Base-by-base conservation (phyloP, 1,140 invertebrate genomes). In the Zophobas morio region DNA sequence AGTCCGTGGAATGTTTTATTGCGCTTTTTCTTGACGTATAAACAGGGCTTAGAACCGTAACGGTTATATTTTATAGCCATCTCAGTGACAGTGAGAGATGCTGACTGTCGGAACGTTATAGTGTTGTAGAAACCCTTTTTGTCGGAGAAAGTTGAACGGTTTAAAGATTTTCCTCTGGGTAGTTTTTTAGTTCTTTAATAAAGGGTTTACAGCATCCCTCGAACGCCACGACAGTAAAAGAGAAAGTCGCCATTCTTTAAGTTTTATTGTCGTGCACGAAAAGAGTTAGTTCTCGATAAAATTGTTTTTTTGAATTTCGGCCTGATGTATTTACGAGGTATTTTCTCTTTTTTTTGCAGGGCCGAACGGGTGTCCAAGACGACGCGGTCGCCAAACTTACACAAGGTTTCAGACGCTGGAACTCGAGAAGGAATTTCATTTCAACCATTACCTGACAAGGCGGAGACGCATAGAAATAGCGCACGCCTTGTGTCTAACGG, bases 351-450 rank as follows among this genome's bases (percentile, higher is more conserved):
- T 84, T 88, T 80, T 91, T 93, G 80, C 92, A 96, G 97, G 97
- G 88, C 97, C 97, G 40, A 98, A 98, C 86, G 96, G 96, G 53
- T 98, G 97, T 88, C 97, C 97, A 74, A 89, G 97, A 84, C 92
- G 97, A 84, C 90, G 97, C 83, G 97, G 97, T 63, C 91, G 97
- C 76, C 97, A 99, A 88, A 99, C 97, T 1, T 99, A 99, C 90
- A 98, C 97, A 75, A 93, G 96, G 82, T 97, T 97, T 89, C 96
- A 97, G 87, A 97, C 96, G 0, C 88, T 97, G 85, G 96, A 98
- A 86, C 90, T 98, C 86, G 98, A 99, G 88, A 99, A 99, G 88
- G 98, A 99, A 89, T 99, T 99, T 88, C 97, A 99, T 87, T 99
- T 98, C 88, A 99, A 98, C 88, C 96, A 98, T 84, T 99, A 99